Conservation (phyloP, 2,113 vertebrate genomes). For the Gambusia holbrooki region DNA sequence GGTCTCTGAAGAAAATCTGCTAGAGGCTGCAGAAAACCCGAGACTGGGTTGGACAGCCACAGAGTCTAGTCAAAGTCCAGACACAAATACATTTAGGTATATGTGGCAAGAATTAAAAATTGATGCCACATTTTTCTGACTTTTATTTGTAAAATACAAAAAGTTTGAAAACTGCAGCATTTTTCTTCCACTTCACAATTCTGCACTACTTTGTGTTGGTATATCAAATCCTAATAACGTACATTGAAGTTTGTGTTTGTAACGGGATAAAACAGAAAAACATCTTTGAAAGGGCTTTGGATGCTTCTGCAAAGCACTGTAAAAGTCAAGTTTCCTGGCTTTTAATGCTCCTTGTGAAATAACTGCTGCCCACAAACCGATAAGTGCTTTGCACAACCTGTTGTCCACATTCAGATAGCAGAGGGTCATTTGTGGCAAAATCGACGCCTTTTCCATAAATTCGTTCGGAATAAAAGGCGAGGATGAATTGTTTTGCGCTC, state of each 20-base stretch:
- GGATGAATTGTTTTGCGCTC: conserved; percentile 62
- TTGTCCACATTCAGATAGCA: conserved; percentile 38
- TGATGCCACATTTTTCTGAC: too few relatives aligned
- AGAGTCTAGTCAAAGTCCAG: background rate
- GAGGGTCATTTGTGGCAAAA: conserved; percentile 36
- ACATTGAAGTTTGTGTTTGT: background rate
- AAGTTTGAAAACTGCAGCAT: background rate
- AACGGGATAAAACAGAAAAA: background rate
- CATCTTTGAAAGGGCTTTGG: background rate
- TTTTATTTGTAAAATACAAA: background rate
- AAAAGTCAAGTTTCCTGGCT: conserved; percentile 8
- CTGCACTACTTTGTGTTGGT: background rate
- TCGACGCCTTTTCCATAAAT: conserved; percentile 57
- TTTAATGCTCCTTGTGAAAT: conserved; percentile 11
- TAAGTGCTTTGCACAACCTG: conserved; percentile 25
- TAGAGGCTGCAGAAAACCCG: too few relatives aligned
- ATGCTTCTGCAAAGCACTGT: background rate
- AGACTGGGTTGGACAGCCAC: too few relatives aligned
- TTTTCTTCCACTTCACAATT: background rate
- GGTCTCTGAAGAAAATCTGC: too few relatives aligned
- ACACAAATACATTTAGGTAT: background rate
- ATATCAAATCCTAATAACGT: background rate
- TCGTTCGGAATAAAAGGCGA: conserved; percentile 57
- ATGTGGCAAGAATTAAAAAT: too few relatives aligned
- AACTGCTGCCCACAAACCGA: background rate